Evolutionary conservation across 2,797 vertebrate species (phyloP).

Genomic region (Chrysocyon brachyurus): DNA sequence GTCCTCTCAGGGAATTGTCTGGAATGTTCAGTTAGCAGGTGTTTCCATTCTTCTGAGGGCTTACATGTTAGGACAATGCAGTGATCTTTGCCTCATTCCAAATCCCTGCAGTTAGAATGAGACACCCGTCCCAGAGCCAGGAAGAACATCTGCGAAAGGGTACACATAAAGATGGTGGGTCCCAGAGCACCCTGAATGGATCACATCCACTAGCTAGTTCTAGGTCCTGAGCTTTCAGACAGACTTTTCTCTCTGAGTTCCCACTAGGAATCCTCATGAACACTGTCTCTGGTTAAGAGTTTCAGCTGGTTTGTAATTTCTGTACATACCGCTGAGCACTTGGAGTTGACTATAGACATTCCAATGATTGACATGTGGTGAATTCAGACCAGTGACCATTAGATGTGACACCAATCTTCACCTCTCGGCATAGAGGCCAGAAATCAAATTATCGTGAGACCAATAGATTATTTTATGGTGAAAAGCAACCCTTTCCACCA

Average conservation of each 20-base stretch:
- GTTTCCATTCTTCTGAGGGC: neutral
- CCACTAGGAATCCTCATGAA: neutral
- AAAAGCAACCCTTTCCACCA: neutral
- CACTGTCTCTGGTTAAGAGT: neutral
- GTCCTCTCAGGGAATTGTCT: neutral
- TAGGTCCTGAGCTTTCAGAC: neutral
- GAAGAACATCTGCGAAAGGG: neutral
- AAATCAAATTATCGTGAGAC: neutral
- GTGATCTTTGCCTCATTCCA: neutral
- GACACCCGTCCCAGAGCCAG: neutral
- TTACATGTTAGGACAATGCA: too few relatives aligned
- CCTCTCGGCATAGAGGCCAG: neutral
- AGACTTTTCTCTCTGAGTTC: neutral
- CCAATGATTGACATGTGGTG: neutral
- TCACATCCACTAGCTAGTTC: neutral
- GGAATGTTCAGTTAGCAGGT: neutral
- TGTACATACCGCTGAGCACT: neutral
- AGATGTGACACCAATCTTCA: neutral
- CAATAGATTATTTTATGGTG: neutral
- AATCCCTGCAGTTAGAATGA: too few relatives aligned
- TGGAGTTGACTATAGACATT: neutral
- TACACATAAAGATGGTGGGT: neutral
- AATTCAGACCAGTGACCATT: neutral
- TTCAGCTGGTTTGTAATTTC: neutral
- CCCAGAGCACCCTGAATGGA: rapidly evolving